Percentiles rank a stretch among this genome's conserved stretches.
Evolutionary conservation across 2,113 vertebrate species (phyloP).

Genomic region (Tyto alba): DNA sequence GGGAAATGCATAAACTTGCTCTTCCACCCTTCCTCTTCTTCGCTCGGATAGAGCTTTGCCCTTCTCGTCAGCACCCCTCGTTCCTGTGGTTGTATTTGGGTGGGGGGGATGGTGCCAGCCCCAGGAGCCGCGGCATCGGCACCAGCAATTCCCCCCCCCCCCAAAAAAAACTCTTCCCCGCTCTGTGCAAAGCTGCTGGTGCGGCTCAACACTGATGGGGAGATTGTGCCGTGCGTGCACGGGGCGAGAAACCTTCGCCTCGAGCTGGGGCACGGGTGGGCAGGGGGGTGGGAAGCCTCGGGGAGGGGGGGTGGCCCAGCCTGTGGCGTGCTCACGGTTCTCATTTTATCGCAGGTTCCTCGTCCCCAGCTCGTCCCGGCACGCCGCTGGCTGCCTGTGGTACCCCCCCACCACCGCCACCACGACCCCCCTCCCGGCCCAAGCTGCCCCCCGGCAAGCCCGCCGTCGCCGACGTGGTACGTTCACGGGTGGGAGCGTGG

Average conservation of each 20-base stretch:
- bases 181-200: accelerated
- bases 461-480: conserved; percentile 83
- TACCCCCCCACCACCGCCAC: conserved; percentile 85
- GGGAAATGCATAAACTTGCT: accelerated
- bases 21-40: not conserved
- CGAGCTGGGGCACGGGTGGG: not conserved
- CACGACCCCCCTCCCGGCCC: conserved; percentile 87
- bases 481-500: not conserved
- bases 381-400: conserved; percentile 81
- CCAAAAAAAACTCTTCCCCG: no score
- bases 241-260: not conserved
- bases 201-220: accelerated
- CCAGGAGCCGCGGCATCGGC: no score
- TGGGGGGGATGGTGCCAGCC: no score
- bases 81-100: no score
- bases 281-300: accelerated
- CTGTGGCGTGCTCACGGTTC: accelerated
- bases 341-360: conserved; percentile 76
- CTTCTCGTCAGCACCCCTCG: accelerated
- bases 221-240: accelerated
- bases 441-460: conserved; percentile 92
- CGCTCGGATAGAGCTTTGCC: accelerated
- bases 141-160: no score
- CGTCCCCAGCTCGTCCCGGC: conserved; percentile 87
- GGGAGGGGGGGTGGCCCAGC: no score